A percentile compares a stretch with the other conserved stretches of the same genome.
These are phyloP conservation scores for Dipus sagitta DNA, from an alignment of 2,797 vertebrate species.

Conservation along the genomic window DNA sequence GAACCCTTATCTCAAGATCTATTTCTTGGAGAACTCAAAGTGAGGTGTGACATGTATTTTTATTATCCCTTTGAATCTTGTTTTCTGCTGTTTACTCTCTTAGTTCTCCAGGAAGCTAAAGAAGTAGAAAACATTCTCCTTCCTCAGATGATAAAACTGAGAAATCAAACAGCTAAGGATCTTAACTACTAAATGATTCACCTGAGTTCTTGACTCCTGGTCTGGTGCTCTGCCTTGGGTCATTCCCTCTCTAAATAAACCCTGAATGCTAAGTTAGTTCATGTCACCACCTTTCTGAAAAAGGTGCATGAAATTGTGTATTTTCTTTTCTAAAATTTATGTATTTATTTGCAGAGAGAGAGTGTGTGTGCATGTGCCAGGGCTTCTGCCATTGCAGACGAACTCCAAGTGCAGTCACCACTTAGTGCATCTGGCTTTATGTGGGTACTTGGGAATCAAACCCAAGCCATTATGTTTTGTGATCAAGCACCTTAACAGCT, in stretches of 20 bases:
- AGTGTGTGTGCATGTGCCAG: too few species aligned
- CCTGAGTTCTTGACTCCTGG: neutral
- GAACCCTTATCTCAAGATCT: neutral
- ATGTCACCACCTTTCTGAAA: neutral
- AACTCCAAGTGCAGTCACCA: too few species aligned
- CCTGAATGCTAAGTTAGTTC: neutral
- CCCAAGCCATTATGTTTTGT: too few species aligned
- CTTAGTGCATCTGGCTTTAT: too few species aligned
- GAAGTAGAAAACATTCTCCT: conserved; percentile 21
- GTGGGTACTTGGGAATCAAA: too few species aligned
- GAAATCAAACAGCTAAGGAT: neutral
- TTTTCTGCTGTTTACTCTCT: conserved; percentile 16
- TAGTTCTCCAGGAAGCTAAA: conserved; percentile 12
- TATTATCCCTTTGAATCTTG: neutral
- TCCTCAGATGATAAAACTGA: conserved; percentile 45
- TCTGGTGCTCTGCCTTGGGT: neutral
- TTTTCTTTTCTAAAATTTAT: neutral
- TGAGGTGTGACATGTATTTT: neutral
- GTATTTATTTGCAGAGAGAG: too few species aligned
- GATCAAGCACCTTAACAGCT: too few species aligned
- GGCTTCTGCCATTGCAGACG: too few species aligned
- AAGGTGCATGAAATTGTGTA: neutral
- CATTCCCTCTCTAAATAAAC: conserved; percentile 15
- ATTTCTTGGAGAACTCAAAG: neutral
- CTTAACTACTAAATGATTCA: neutral